A percentile compares a stretch with the other conserved stretches of the same genome.
phyloP scores from a whole-genome alignment of 2,888 invertebrate species.

The Scaptomyza cyrtandrae region DNA sequence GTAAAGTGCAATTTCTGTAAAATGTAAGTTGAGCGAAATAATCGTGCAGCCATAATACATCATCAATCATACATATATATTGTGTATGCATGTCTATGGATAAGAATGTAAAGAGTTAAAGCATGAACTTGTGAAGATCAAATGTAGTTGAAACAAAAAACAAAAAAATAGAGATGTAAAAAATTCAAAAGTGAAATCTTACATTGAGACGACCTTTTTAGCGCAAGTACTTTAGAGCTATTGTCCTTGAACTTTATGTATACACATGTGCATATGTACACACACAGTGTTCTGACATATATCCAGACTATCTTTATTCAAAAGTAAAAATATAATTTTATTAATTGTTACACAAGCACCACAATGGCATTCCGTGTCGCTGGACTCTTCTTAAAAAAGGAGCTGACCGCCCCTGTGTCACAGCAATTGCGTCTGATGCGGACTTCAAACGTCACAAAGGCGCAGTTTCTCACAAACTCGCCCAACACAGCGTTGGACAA shows the following conservation, averaged over 20 bases:
- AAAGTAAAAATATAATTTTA: constrained; percentile 48
- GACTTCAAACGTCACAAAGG: constrained; percentile 35
- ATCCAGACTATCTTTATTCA: not conserved
- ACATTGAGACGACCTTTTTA: constrained; percentile 44
- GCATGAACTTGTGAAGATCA: constrained; percentile 15
- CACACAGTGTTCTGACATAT: constrained; percentile 8
- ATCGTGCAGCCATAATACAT: constrained; percentile 1
- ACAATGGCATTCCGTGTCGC: constrained; percentile 83
- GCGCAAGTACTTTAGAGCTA: constrained; percentile 35
- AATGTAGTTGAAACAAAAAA: constrained; percentile 4
- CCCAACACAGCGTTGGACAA: constrained; percentile 93
- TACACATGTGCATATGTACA: constrained; percentile 19
- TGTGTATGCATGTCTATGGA: not conserved
- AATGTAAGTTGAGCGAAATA: constrained; percentile 59
- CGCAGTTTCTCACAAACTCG: constrained; percentile 85
- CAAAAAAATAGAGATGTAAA: constrained; percentile 1
- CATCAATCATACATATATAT: constrained; percentile 3
- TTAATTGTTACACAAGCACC: constrained; percentile 32
- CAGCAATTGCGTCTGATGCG: constrained; percentile 71
- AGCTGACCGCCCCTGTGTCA: constrained; percentile 61
- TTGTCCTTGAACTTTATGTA: constrained; percentile 58
- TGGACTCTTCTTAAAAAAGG: constrained; percentile 82
- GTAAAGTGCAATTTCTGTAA: constrained; percentile 61
- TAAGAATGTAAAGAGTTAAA: constrained; percentile 9
- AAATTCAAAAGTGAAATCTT: constrained; percentile 36